Evolutionary conservation across 1,140 invertebrate genomes (phyloP).

Genomic region (Cyphomyrmex costatus): DNA sequence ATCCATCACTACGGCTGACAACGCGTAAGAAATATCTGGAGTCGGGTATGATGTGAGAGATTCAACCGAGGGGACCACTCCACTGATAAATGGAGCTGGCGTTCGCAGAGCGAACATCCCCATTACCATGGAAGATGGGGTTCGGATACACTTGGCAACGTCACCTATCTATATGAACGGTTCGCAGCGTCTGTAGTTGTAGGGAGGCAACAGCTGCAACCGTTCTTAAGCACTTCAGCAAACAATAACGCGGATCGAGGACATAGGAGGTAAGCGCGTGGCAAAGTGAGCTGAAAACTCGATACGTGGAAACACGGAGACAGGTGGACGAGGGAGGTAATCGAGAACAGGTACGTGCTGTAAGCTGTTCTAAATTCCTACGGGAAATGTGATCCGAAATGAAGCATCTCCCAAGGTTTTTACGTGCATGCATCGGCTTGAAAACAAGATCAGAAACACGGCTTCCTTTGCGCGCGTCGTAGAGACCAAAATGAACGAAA

Average conservation of each 20-base stretch:
- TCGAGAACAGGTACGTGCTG: conserved; percentile 18
- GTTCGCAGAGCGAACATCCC: not conserved
- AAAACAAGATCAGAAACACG: conserved; percentile 6
- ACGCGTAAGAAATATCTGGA: conserved; percentile 53
- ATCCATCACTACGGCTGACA: conserved; percentile 50
- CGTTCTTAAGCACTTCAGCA: conserved; percentile 28
- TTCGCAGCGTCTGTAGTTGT: not conserved
- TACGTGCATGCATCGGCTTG: conserved; percentile 43
- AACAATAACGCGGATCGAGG: not conserved
- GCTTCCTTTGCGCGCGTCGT: not conserved
- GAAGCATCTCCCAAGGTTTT: conserved; percentile 10
- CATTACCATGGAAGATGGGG: not conserved
- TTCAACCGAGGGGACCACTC: not conserved
- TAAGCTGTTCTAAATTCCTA: conserved; percentile 22
- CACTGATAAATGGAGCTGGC: conserved; percentile 43
- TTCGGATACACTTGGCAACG: not conserved
- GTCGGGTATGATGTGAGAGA: conserved; percentile 19
- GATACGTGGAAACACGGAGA: not conserved
- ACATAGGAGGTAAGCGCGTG: not conserved
- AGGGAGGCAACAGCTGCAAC: conserved; percentile 33
- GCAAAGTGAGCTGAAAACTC: conserved; percentile 1
- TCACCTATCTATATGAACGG: not conserved
- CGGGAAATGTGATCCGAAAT: conserved; percentile 40
- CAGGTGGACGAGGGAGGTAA: conserved; percentile 4
- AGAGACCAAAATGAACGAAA: conserved; percentile 15